Conservation (phyloP, 2,113 vertebrate genomes). For the Scalopus aquaticus region DNA sequence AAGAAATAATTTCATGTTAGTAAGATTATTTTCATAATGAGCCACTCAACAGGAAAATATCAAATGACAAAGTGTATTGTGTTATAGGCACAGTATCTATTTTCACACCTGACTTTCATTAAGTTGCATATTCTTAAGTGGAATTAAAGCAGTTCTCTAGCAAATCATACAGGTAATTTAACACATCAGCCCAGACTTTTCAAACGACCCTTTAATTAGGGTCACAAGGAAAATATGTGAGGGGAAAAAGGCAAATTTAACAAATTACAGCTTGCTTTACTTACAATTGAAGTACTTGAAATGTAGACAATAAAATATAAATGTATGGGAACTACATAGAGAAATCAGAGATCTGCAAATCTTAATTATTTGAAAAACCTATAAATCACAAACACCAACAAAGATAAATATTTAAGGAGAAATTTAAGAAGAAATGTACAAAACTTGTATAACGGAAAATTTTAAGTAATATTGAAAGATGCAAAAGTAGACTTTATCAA, state of each 20-base stretch:
- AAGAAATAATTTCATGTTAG: slow-evolving; percentile 73
- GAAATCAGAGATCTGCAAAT: slow-evolving; percentile 38
- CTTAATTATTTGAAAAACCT: background rate
- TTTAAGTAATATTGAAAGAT: slow-evolving; percentile 23
- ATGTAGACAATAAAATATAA: background rate
- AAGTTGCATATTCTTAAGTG: slow-evolving; percentile 77
- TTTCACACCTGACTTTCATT: slow-evolving; percentile 73
- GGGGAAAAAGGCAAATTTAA: slow-evolving; percentile 21
- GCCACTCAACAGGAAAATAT: slow-evolving; percentile 75
- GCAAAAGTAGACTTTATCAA: slow-evolving; percentile 5
- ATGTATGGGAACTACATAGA: background rate
- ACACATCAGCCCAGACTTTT: slow-evolving; percentile 66
- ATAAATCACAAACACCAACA: background rate
- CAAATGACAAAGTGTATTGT: slow-evolving; percentile 67
- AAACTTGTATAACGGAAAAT: background rate
- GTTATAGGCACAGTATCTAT: slow-evolving; percentile 36
- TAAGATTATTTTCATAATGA: slow-evolving; percentile 59
- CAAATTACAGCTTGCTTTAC: background rate
- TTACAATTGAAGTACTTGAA: slow-evolving; percentile 38
- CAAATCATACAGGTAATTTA: slow-evolving; percentile 80
- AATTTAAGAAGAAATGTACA: slow-evolving; percentile 21
- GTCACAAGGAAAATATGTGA: slow-evolving; percentile 42
- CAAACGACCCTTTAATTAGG: slow-evolving; percentile 65
- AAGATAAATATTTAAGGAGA: slow-evolving; percentile 23
- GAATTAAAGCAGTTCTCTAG: slow-evolving; percentile 74